Percentiles rank a stretch among this genome's conserved stretches.
These are phyloP conservation scores for Microcaecilia unicolor DNA, from an alignment of 2,797 vertebrate genomes.

Conservation along the genomic window DNA sequence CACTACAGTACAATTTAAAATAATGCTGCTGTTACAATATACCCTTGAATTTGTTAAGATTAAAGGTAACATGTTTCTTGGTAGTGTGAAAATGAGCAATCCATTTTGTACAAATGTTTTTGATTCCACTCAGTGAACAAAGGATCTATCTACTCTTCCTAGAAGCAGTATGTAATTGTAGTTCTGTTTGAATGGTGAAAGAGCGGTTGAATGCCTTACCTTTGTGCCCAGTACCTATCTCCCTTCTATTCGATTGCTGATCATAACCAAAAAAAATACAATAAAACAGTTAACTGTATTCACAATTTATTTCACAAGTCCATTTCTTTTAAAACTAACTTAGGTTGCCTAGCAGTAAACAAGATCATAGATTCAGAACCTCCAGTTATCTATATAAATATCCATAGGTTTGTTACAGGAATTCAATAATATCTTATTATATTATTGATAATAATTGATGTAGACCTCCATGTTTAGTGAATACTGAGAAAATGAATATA, in stretches of 20 bases:
- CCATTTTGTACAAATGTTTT: constrained; percentile 69
- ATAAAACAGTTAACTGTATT: constrained; percentile 22
- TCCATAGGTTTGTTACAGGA: constrained; percentile 43
- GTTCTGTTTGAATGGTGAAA: constrained; percentile 47
- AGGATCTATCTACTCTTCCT: constrained; percentile 51
- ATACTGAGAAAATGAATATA: constrained; percentile 47
- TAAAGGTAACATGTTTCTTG: constrained; percentile 51
- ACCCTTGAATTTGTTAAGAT: constrained; percentile 64
- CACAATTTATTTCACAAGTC: too few relatives aligned
- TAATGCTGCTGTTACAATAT: constrained; percentile 84
- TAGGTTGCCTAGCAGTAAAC: constrained; percentile 42
- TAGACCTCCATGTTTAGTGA: constrained; percentile 53
- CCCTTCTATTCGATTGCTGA: too few relatives aligned
- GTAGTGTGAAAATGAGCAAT: constrained; percentile 63
- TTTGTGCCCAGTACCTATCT: constrained; percentile 46
- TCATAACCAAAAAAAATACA: constrained; percentile 38
- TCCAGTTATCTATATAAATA: constrained; percentile 58
- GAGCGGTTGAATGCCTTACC: constrained; percentile 46
- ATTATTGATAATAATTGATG: constrained; percentile 46
- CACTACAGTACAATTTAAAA: constrained; percentile 79
- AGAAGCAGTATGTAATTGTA: constrained; percentile 46
- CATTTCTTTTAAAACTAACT: constrained; percentile 48
- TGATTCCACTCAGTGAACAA: constrained; percentile 54
- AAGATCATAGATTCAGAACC: constrained; percentile 34
- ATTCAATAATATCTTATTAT: constrained; percentile 45